Evolutionary conservation across 2,888 invertebrate species (phyloP).

Genomic region (Pachymerium ferrugineum): DNA sequence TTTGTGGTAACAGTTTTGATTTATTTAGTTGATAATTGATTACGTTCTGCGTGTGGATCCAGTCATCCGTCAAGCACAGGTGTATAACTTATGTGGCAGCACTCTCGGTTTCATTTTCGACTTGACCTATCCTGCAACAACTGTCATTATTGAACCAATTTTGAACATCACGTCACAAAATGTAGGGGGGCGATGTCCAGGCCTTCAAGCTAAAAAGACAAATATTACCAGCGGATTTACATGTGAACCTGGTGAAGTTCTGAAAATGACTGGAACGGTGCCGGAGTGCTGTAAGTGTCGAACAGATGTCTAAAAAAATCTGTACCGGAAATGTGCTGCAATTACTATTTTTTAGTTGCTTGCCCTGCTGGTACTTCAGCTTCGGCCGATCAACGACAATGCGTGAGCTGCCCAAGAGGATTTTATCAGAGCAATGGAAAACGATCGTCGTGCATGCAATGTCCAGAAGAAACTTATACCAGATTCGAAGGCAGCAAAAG

Average conservation of each 20-base stretch:
- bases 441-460: constrained; percentile 81
- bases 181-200: constrained; percentile 88
- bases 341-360: constrained; percentile 63
- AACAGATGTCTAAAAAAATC: too few species aligned
- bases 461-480: constrained; percentile 80
- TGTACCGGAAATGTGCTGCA: too few species aligned
- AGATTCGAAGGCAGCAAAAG: constrained; percentile 60
- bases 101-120: constrained; percentile 90
- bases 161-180: constrained; percentile 68
- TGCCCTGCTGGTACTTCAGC: constrained; percentile 96
- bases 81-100: constrained; percentile 91
- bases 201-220: constrained; percentile 77
- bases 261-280: constrained; percentile 87
- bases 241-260: constrained; percentile 86
- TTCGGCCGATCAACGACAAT: constrained; percentile 80
- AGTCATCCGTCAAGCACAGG: constrained; percentile 77
- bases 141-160: constrained; percentile 79
- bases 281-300: constrained; percentile 79
- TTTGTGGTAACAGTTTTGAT: not conserved
- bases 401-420: constrained; percentile 84
- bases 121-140: constrained; percentile 85
- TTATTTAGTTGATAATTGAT: constrained; percentile 59
- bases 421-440: constrained; percentile 88
- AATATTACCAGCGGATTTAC: constrained; percentile 82
- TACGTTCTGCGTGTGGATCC: constrained; percentile 82